Evolutionary conservation across 30 jellyfish, hydroid and myxozoan genomes (phyloP).

Genomic region (Morbakka virulenta): DNA sequence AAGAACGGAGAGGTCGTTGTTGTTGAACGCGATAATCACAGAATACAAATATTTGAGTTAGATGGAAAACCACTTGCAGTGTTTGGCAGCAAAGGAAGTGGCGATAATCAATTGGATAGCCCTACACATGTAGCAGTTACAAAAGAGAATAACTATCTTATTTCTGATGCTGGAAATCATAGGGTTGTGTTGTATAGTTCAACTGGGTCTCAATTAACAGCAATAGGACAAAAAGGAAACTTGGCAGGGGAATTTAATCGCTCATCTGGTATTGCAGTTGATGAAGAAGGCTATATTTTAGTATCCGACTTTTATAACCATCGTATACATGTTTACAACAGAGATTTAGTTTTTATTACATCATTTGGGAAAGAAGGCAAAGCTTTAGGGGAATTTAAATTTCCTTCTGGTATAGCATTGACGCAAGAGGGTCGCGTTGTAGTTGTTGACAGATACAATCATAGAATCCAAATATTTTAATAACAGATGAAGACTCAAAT

Average conservation of each 20-base stretch:
- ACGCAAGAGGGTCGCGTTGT: slow-evolving; percentile 82
- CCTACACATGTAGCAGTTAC: slow-evolving; percentile 93
- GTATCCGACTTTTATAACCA: slow-evolving; percentile 84
- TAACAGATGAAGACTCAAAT: neutral
- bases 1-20: slow-evolving; percentile 75
- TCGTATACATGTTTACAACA: slow-evolving; percentile 73
- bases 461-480: slow-evolving; percentile 77
- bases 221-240: slow-evolving; percentile 78
- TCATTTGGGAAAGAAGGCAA: slow-evolving; percentile 82
- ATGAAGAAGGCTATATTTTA: slow-evolving; percentile 78
- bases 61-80: slow-evolving; percentile 77
- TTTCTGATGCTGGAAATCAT: slow-evolving; percentile 90
- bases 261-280: slow-evolving; percentile 86
- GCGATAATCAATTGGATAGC: slow-evolving; percentile 54
- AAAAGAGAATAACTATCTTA: slow-evolving; percentile 66
- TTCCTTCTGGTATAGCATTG: slow-evolving; percentile 80
- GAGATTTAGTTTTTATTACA: slow-evolving; percentile 53
- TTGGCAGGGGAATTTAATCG: slow-evolving; percentile 72
- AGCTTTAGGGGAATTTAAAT: slow-evolving; percentile 60
- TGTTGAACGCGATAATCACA: slow-evolving; percentile 89
- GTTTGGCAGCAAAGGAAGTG: slow-evolving; percentile 71
- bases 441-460: slow-evolving; percentile 82
- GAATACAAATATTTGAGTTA: slow-evolving; percentile 74
- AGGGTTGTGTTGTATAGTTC: slow-evolving; percentile 65
- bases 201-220: slow-evolving; percentile 34